Evolutionary conservation across 2,113 vertebrate species (phyloP), one percentile per base, ranked within the genome.

Genomic region (Cavia porcellus): DNA sequence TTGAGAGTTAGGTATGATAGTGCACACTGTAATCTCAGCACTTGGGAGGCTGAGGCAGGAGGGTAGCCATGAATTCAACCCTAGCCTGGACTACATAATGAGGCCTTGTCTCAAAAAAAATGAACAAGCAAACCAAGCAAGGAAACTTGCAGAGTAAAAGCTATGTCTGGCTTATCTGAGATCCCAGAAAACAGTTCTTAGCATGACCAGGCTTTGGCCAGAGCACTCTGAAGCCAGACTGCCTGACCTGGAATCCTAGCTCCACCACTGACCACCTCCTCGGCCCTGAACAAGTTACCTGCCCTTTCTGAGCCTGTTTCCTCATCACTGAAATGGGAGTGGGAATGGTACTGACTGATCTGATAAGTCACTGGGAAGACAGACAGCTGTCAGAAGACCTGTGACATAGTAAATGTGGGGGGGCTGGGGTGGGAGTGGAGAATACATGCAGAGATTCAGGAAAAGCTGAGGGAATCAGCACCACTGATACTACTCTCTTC

Each of bases 141-240:
- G 47, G 42, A 75, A 77, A 1, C 13, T 30, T 45, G 45, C 30
- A n/a, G 50, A 52, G 66, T 52, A 38, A 83, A 94, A 93, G 32
- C 12, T 83, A 61, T 61, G 42, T 42, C 50, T 24, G n/a, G 38
- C 62, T 92, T 30, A 50, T 81, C 50, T 35, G 45, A 24, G 50
- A 47, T 79, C 64, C 82, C 90, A 74, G 47, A 75, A 57, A 92
- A 87, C 14, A 68, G 77, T 66, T 89, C 35, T 89, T 92, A 84
- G 68, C 55, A 47, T 38, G 50, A 30, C 30, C 61, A 59, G 32
- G 50, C 15, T 72, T 94, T 57, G 79, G 17, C 1, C 77, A 25
- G 62, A 86, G 57, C 35, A 24, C 74, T 79, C 89, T 74, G 45
- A 92, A 81, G 59, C 15, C 74, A 80, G n/a, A 62, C 55, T 38